phyloP scores from a whole-genome alignment of 2,797 vertebrate genomes.

The Pitangus sulphuratus region DNA sequence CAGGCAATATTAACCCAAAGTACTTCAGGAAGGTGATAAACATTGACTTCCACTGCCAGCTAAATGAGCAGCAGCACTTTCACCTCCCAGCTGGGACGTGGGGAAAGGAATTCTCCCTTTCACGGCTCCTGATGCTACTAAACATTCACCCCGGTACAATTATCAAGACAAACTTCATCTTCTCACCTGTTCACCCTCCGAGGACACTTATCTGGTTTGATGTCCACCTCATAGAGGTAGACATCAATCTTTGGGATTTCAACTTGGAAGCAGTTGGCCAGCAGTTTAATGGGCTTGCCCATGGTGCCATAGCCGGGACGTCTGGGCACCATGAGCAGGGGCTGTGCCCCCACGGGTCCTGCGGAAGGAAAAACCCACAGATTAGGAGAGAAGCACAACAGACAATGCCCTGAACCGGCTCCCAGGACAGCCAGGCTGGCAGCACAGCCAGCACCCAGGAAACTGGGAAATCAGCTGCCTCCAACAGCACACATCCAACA shows the following conservation, averaged over 20 bases:
- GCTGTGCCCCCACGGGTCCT: slow-evolving; percentile 95
- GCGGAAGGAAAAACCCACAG: neutral
- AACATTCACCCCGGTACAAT: neutral
- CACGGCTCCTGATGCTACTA: neutral
- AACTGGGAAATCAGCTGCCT: neutral
- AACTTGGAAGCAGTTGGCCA: slow-evolving; percentile 99
- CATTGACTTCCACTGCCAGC: neutral
- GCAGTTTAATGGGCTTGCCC: slow-evolving; percentile 96
- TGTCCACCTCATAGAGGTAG: slow-evolving; percentile 98
- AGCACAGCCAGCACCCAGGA: neutral
- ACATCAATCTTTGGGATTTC: slow-evolving; percentile 99
- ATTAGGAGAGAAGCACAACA: neutral
- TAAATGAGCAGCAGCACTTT: neutral
- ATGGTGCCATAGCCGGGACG: slow-evolving; percentile 97
- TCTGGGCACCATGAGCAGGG: slow-evolving; percentile 91
- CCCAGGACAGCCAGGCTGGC: neutral
- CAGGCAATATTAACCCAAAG: neutral
- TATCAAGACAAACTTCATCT: neutral
- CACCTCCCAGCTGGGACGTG: neutral
- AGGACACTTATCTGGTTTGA: slow-evolving; percentile 97
- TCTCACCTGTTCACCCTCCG: slow-evolving; percentile 95
- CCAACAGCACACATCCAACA: neutral
- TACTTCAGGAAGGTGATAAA: neutral
- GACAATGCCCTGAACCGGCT: neutral
- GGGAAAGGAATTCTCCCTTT: neutral